Evolutionary conservation across 2,113 vertebrate genomes (phyloP).

Genomic region (Cebus imitator): DNA sequence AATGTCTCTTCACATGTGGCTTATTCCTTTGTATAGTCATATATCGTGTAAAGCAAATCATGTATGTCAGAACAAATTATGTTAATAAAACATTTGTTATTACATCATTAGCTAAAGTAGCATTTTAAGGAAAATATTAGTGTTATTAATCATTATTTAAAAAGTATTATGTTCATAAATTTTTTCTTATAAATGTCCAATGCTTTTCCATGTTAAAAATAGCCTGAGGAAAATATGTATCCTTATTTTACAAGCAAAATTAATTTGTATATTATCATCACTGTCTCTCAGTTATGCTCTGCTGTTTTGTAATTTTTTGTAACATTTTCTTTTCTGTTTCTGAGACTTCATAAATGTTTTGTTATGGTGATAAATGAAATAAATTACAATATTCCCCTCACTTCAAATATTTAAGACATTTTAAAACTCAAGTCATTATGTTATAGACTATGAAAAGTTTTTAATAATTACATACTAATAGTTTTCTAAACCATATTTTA

Average conservation of each 20-base stretch:
- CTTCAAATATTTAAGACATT: neutral
- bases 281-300: neutral
- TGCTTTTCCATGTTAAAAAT: slow-evolving; percentile 33
- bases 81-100: slow-evolving; percentile 39
- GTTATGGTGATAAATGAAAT: neutral
- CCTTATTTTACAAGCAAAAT: slow-evolving; percentile 9
- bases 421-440: neutral
- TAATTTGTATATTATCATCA: neutral
- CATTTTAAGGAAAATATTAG: slow-evolving; percentile 42
- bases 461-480: neutral
- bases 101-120: neutral
- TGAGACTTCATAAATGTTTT: neutral
- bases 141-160: slow-evolving; percentile 34
- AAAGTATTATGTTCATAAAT: neutral
- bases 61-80: neutral
- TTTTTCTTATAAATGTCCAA: neutral
- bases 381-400: neutral
- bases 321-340: neutral
- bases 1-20: slow-evolving; percentile 21
- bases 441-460: neutral
- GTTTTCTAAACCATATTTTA: neutral
- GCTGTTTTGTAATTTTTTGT: neutral
- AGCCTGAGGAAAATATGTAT: neutral
- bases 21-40: neutral
- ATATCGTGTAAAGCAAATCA: neutral